Evolutionary conservation across 2,113 vertebrate genomes (phyloP).

Genomic region (Pseudorhombus dupliciocellatus): DNA sequence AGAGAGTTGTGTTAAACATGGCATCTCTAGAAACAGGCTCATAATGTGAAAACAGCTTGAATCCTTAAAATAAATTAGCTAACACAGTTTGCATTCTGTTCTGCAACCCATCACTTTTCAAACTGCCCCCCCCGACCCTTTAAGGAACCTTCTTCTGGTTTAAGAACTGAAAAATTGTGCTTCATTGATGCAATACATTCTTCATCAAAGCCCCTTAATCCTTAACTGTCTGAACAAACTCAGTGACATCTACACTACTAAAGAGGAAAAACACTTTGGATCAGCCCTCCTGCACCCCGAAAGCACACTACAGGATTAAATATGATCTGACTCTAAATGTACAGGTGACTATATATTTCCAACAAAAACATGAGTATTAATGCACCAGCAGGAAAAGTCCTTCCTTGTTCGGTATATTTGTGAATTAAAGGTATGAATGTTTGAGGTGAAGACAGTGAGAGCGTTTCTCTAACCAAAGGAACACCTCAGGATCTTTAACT

Average conservation of each 20-base stretch:
- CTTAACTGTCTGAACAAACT: slow-evolving; percentile 49
- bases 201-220: slow-evolving; percentile 59
- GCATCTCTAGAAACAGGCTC: slow-evolving; percentile 41
- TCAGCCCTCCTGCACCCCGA: slow-evolving; percentile 48
- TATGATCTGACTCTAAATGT: slow-evolving; percentile 77
- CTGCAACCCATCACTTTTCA: slow-evolving; percentile 23
- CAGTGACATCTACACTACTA: slow-evolving; percentile 62
- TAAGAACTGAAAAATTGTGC: slow-evolving; percentile 76
- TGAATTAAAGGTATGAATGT: slow-evolving; percentile 13
- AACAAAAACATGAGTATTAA: slow-evolving; percentile 63
- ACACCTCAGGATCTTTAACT: slow-evolving; percentile 27
- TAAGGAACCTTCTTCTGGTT: slow-evolving; percentile 43
- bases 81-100: slow-evolving; percentile 24
- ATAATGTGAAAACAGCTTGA: slow-evolving; percentile 33
- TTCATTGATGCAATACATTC: slow-evolving; percentile 80
- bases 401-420: slow-evolving; percentile 19
- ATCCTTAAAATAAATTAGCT: not conserved
- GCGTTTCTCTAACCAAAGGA: slow-evolving; percentile 18
- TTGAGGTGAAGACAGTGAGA: not conserved
- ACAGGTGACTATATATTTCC: slow-evolving; percentile 66
- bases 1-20: slow-evolving; percentile 23
- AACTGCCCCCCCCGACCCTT: slow-evolving; percentile 20
- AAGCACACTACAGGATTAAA: slow-evolving; percentile 74
- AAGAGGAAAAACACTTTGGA: slow-evolving; percentile 73
- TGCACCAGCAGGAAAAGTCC: slow-evolving; percentile 61